Conservation (phyloP, 2,888 invertebrate species). For the Drosophila buzzatii region DNA sequence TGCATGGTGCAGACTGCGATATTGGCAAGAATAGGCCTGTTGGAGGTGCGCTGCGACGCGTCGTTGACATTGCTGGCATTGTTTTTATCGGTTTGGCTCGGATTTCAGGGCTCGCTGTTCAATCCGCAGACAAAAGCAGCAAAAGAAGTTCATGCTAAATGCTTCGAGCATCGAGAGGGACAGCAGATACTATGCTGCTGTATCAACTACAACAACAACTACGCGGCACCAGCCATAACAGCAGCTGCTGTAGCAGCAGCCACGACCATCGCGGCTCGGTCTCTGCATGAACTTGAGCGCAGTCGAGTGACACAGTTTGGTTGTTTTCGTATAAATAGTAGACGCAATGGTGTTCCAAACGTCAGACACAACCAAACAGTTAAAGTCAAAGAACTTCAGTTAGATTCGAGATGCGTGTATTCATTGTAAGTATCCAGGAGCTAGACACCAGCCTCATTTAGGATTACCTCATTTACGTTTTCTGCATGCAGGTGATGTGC, state of each 20-base stretch:
- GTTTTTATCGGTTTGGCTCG: slow-evolving; percentile 62
- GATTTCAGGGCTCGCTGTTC: slow-evolving; percentile 63
- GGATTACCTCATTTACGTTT: slow-evolving; percentile 45
- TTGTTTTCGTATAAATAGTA: slow-evolving; percentile 75
- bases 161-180: slow-evolving; percentile 39
- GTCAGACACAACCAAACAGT: slow-evolving; percentile 69
- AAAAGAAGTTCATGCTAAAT: slow-evolving; percentile 70
- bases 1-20: slow-evolving; percentile 59
- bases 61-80: slow-evolving; percentile 57
- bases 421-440: slow-evolving; percentile 70
- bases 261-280: slow-evolving; percentile 53
- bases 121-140: slow-evolving; percentile 73
- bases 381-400: slow-evolving; percentile 74
- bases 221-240: slow-evolving; percentile 19
- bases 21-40: slow-evolving; percentile 74
- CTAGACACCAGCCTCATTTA: slow-evolving; percentile 20
- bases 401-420: slow-evolving; percentile 74
- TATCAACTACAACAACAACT: slow-evolving; percentile 17
- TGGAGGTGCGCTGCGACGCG: slow-evolving; percentile 54
- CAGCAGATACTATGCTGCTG: slow-evolving; percentile 19
- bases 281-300: slow-evolving; percentile 78
- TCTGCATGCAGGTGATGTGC: slow-evolving; percentile 69
- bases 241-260: slow-evolving; percentile 36
- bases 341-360: slow-evolving; percentile 59
- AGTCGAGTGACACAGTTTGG: slow-evolving; percentile 73